phyloP scores from a whole-genome alignment of 1,140 invertebrate genomes.

The Cryptotermes secundus region DNA sequence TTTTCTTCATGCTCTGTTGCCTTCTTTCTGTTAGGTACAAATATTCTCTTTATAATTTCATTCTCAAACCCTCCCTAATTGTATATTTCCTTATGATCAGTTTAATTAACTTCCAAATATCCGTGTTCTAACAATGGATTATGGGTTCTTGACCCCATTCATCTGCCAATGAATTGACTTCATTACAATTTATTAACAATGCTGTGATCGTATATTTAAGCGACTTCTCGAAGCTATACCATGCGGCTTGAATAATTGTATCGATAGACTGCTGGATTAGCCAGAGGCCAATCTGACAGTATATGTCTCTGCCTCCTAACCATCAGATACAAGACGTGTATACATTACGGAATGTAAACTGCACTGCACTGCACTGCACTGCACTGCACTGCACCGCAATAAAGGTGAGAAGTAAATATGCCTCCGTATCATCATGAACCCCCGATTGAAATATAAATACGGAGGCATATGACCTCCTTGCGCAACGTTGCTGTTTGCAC shows the following conservation, averaged over 20 bases:
- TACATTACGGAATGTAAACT: no score
- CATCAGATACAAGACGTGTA: no score
- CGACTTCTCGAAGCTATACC: not conserved
- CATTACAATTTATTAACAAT: not conserved
- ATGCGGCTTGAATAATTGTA: not conserved
- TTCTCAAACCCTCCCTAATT: no score
- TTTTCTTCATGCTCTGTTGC: no score
- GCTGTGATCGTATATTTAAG: not conserved
- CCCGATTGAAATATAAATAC: not conserved
- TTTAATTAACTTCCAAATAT: not conserved
- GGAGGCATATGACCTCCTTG: not conserved
- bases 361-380: no score
- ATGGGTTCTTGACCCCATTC: not conserved
- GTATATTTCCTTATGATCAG: not conserved
- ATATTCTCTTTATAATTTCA: no score
- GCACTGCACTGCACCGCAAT: no score
- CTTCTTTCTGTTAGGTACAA: no score
- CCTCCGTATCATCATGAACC: not conserved
- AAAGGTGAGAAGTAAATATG: not conserved
- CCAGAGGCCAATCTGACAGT: not conserved
- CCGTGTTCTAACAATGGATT: not conserved
- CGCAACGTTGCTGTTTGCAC: not conserved
- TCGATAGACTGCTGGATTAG: not conserved
- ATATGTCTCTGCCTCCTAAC: no score
- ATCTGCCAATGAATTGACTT: not conserved